A percentile compares a stretch with the other conserved stretches of the same genome.
phyloP scores from a whole-genome alignment of 2,113 vertebrate genomes.

The Coracopsis vasa region DNA sequence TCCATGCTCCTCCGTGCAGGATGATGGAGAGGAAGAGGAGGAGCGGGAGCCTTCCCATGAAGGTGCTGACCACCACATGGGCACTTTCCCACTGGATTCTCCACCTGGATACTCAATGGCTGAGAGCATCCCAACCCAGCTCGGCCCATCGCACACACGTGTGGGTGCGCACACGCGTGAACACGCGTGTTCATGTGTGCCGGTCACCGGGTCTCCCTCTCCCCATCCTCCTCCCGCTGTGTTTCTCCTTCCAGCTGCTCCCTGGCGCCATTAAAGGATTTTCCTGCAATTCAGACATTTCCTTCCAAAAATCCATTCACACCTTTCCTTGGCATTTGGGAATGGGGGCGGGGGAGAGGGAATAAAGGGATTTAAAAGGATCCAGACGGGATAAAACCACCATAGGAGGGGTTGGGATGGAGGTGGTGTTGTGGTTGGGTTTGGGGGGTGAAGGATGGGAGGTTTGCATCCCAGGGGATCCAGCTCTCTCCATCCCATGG shows the following conservation, averaged over 20 bases:
- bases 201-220: constrained; percentile 44
- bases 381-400: not conserved
- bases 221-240: constrained; percentile 1
- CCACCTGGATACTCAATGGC: not conserved
- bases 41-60: not conserved
- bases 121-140: not conserved
- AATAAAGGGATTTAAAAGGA: not conserved
- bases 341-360: not conserved
- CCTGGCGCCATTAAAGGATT: not conserved
- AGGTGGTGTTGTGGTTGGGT: not conserved
- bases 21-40: not conserved
- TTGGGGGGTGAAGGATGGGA: not conserved
- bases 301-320: constrained; percentile 19
- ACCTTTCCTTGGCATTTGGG: not conserved
- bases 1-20: not conserved
- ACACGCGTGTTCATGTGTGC: not conserved
- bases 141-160: not conserved
- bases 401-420: not conserved
- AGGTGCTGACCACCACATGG: not conserved
- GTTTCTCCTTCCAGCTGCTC: constrained; percentile 52
- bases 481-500: fast-evolving
- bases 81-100: not conserved
- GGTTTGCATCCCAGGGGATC: fast-evolving
- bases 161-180: not conserved
- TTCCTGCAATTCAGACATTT: not conserved